These are phyloP conservation scores for Actinemys pallida DNA, from an alignment of 2,113 vertebrate genomes.

Conservation along the genomic window DNA sequence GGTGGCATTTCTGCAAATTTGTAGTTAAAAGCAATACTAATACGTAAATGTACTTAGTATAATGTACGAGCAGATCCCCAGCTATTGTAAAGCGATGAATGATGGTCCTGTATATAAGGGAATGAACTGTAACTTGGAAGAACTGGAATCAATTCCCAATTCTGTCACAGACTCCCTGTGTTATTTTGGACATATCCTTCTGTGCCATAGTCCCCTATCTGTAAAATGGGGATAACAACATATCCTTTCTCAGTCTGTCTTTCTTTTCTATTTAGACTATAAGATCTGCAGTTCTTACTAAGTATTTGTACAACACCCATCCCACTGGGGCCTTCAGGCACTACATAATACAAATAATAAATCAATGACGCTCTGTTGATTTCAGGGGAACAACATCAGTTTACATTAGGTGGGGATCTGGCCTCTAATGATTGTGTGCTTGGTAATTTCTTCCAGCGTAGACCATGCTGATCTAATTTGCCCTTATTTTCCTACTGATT, in stretches of 20 bases:
- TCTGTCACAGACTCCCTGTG: not conserved
- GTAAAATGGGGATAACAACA: not conserved
- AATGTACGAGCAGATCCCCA: not conserved
- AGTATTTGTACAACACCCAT: not conserved
- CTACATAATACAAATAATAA: not conserved
- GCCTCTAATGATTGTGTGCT: not conserved
- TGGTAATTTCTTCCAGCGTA: not conserved
- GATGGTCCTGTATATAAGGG: not conserved
- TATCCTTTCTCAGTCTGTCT: not conserved
- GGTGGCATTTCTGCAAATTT: not conserved
- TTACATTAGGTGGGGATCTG: not conserved
- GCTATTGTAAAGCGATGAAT: not conserved
- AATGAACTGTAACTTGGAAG: not conserved
- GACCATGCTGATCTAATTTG: constrained; percentile 2
- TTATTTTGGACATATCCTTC: not conserved
- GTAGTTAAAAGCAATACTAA: not conserved
- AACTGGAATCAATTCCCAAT: not conserved
- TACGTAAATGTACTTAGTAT: not conserved
- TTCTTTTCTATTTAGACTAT: not conserved
- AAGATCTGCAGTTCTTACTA: not conserved
- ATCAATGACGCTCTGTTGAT: not conserved
- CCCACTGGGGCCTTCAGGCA: not conserved
- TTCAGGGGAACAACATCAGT: not conserved
- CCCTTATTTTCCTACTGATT: not conserved
- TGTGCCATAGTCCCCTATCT: rapidly evolving